These are phyloP conservation scores for Achlya flavicornis DNA, from an alignment of 2,888 invertebrate species.

Conservation along the genomic window DNA sequence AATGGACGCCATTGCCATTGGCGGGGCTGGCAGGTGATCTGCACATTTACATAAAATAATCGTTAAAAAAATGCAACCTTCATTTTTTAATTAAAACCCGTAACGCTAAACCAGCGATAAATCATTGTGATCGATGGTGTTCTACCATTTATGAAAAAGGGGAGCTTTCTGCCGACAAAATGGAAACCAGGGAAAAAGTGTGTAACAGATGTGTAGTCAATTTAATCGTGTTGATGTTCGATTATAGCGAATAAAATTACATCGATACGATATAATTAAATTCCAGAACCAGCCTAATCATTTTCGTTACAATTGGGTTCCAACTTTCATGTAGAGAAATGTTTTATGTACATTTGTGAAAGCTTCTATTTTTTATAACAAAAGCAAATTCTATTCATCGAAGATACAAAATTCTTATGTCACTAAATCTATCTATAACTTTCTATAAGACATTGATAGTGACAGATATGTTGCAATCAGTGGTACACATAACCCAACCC, in stretches of 20 bases:
- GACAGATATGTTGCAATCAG: too few species aligned
- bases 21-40: slow-evolving; percentile 40
- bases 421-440: too few species aligned
- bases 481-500: too few species aligned
- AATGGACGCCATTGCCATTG: slow-evolving; percentile 17
- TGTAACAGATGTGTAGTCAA: slow-evolving; percentile 9
- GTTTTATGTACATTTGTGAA: too few species aligned
- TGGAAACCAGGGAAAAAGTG: slow-evolving; percentile 10
- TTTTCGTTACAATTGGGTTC: background rate
- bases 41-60: slow-evolving; percentile 55
- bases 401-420: too few species aligned
- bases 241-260: background rate
- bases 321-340: too few species aligned
- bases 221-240: slow-evolving; percentile 11
- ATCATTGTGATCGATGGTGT: slow-evolving; percentile 48
- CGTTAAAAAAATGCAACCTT: slow-evolving; percentile 47
- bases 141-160: slow-evolving; percentile 38
- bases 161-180: slow-evolving; percentile 12
- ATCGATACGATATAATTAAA: background rate
- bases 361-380: too few species aligned
- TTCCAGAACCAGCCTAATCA: background rate
- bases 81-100: slow-evolving; percentile 55
- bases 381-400: too few species aligned
- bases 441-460: too few species aligned
- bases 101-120: slow-evolving; percentile 41